These are phyloP conservation scores for Brenthis daphne DNA, from an alignment of 2,888 invertebrate species.

Conservation along the genomic window DNA sequence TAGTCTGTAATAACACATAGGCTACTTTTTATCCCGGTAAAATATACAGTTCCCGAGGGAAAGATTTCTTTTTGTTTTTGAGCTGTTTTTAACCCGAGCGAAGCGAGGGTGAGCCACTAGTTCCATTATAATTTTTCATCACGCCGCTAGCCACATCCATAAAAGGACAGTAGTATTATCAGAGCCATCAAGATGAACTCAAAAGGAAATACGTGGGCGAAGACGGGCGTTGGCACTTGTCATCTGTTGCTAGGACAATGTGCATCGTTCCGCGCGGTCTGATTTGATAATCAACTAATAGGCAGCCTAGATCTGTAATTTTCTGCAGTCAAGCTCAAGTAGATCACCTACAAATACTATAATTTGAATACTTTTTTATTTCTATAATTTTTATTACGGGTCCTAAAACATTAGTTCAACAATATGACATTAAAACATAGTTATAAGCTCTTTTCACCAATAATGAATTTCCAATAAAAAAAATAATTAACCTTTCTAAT, in stretches of 20 bases:
- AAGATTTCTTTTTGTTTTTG: too few relatives aligned
- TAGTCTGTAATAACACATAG: too few relatives aligned
- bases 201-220: constrained; percentile 35
- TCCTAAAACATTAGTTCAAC: too few relatives aligned
- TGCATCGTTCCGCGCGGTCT: constrained; percentile 11
- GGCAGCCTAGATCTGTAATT: constrained; percentile 8
- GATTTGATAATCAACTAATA: constrained; percentile 12
- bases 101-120: too few relatives aligned
- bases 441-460: too few relatives aligned
- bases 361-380: background rate
- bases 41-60: too few relatives aligned
- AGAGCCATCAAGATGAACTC: constrained; percentile 17
- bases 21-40: too few relatives aligned
- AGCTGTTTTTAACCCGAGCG: too few relatives aligned
- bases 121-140: background rate
- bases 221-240: constrained; percentile 9
- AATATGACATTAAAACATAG: too few relatives aligned
- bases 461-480: too few relatives aligned
- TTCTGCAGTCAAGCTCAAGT: constrained; percentile 1
- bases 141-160: background rate
- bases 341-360: background rate
- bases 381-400: too few relatives aligned
- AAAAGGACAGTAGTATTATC: background rate
- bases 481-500: too few relatives aligned
- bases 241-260: constrained; percentile 13